phyloP scores from a whole-genome alignment of 2,113 vertebrate genomes.

The Aythya baeri region DNA sequence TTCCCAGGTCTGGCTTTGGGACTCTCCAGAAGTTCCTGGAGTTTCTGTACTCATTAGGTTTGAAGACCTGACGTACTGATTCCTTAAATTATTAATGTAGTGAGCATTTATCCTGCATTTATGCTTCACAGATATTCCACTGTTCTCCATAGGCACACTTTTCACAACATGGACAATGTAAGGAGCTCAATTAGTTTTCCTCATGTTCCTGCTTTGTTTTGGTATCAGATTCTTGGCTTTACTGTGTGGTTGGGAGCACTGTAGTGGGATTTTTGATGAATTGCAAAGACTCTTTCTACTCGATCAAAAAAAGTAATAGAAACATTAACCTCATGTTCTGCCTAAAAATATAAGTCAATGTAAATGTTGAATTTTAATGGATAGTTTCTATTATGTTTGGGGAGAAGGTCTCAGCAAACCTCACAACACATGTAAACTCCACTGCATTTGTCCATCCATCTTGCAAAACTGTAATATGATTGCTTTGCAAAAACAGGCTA shows the following conservation, averaged over 20 bases:
- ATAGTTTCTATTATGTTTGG: background rate
- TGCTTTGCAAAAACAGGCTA: background rate
- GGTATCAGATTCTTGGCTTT: background rate
- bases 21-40: background rate
- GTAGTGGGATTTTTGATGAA: background rate
- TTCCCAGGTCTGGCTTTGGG: background rate
- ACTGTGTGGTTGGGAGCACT: background rate
- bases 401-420: background rate
- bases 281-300: background rate
- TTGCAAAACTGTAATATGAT: background rate
- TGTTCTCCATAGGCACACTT: background rate
- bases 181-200: background rate
- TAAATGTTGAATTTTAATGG: background rate
- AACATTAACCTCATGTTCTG: background rate
- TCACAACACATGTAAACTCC: background rate
- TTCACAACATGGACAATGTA: background rate
- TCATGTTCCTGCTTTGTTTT: background rate
- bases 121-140: background rate
- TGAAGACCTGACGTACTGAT: background rate
- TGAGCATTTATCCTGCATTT: background rate
- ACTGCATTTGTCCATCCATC: background rate
- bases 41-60: background rate
- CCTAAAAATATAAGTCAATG: background rate
- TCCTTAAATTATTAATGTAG: background rate
- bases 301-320: background rate